Base-by-base conservation (phyloP, 2,888 invertebrate species). In the Drosophila pseudotalamancana region DNA sequence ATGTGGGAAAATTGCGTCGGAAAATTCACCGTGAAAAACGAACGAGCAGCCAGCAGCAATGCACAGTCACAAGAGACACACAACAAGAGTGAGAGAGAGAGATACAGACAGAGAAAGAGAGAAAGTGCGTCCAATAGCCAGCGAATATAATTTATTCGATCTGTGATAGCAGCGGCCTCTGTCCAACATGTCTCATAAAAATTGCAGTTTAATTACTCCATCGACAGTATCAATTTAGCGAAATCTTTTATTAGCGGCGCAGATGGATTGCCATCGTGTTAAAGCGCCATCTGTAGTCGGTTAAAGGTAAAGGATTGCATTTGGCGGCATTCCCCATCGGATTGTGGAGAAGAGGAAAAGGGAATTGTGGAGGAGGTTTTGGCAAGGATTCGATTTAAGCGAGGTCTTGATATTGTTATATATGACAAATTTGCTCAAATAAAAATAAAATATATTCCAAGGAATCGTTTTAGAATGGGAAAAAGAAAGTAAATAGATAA, bases 191-290 rank as follows among this genome's bases (percentile, higher is more conserved):
- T 87, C 89, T 89, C 90, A 91, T 89, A 91, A 91, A 91, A 91
- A 91, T 91, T 90, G 90, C 89, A 86, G 83, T 90, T 91, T 91
- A 91, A 91, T 91, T 91, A 91, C 91, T 90, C 88, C 87, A 91
- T 89, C 89, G 91, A 91, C 91, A 91, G 89, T 91, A 90, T 91
- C 91, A 75, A 84, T 78, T 86, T 83, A 79, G 84, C 76, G 84
- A 81, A 84, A 90, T 91, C 91, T 89, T 88, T 84, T 87, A 84
- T 87, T 88, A 88, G 87, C 56, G 61, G 56, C 61, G 54, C 71
- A 90, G 91, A 90, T 90, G 90, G 88, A 90, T 90, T 89, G 88
- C 86, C 77, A 83, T 77, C 83, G 86, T 72, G 81, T 82, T 82
- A 82, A 82, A 87, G 84, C 87, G 81, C 75, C 84, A 82, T 77